Evolutionary conservation across 2,113 vertebrate genomes (phyloP).

Genomic region (Callipepla squamata): DNA sequence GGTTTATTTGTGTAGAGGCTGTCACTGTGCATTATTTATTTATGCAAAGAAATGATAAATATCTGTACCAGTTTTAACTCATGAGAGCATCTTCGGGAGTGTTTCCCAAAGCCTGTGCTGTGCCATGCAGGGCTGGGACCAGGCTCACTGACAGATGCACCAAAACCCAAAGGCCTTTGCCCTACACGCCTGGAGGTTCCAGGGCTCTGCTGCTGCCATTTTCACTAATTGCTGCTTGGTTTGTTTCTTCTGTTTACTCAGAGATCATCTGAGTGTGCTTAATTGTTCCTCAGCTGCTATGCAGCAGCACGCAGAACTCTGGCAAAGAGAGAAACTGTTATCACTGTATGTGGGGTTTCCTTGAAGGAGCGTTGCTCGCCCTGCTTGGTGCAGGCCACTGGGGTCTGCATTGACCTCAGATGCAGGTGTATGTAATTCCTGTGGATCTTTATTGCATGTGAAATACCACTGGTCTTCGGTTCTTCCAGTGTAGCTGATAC

Average conservation of each 20-base stretch:
- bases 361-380: background rate
- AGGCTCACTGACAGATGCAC: background rate
- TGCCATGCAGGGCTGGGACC: background rate
- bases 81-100: background rate
- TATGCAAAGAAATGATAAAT: background rate
- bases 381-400: background rate
- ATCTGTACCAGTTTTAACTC: background rate
- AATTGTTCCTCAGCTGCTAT: conserved; percentile 6
- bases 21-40: background rate
- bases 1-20: background rate
- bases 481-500: background rate
- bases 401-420: background rate
- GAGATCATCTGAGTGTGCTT: background rate
- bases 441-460: background rate
- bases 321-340: background rate
- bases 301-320: background rate
- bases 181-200: background rate
- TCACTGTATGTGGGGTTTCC: background rate
- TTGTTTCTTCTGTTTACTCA: background rate
- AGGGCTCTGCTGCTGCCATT: background rate
- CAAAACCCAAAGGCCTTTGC: background rate
- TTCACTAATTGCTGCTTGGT: background rate
- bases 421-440: background rate
- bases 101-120: background rate
- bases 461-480: background rate